A percentile compares a stretch with the other conserved stretches of the same genome.
Evolutionary conservation across 92 coral and sea anemone genomes (phyloP).

Genomic region (Zoanthus sansibaricus): DNA sequence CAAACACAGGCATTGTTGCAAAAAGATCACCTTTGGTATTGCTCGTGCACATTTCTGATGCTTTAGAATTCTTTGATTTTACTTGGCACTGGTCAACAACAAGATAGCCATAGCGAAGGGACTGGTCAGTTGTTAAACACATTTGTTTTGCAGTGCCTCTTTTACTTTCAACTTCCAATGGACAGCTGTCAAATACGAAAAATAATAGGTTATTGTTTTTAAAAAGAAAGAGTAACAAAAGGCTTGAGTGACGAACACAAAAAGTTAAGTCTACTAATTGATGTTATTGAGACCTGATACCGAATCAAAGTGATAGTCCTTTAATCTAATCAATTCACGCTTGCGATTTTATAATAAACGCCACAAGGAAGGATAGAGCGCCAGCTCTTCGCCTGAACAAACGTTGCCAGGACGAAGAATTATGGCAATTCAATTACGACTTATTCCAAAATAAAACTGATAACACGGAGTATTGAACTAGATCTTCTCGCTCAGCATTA

Average conservation of each 20-base stretch:
- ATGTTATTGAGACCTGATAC: background rate
- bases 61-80: background rate
- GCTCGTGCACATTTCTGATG: conserved; percentile 7
- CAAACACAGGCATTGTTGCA: conserved; percentile 29
- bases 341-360: no score
- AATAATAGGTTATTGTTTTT: background rate
- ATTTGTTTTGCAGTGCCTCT: background rate
- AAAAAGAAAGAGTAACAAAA: background rate
- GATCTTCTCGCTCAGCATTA: no score
- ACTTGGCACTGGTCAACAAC: conserved; percentile 1
- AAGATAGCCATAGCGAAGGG: conserved; percentile 34
- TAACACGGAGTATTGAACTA: no score
- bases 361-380: no score
- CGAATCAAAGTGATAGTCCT: no score
- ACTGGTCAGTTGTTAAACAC: background rate
- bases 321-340: no score
- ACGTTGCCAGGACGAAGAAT: no score
- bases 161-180: background rate
- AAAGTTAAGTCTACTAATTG: background rate
- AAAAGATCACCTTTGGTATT: conserved; percentile 15
- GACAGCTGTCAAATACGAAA: background rate
- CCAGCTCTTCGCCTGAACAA: no score
- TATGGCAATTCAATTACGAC: no score
- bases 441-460: no score
- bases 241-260: background rate